phyloP scores from a whole-genome alignment of 2,888 invertebrate genomes.

The Tiliacea aurago region DNA sequence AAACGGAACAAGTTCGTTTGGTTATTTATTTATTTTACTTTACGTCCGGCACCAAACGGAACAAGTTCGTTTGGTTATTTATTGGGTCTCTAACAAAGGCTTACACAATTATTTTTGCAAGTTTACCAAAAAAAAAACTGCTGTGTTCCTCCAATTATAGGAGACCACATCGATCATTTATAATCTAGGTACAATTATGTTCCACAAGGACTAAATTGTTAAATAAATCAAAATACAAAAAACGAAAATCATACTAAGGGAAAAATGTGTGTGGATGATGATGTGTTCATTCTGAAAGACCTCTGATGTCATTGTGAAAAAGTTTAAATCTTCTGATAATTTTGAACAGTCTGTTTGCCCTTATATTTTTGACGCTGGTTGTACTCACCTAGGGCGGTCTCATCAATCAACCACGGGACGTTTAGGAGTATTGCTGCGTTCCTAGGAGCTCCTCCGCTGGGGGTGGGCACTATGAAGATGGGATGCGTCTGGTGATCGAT shows the following conservation, averaged over 20 bases:
- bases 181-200: background rate
- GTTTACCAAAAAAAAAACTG: background rate
- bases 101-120: background rate
- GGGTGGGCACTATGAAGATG: background rate
- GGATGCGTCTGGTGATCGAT: conserved; percentile 24
- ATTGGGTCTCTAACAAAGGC: background rate
- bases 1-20: too few species aligned
- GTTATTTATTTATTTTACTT: too few species aligned
- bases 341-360: background rate
- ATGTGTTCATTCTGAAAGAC: background rate
- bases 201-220: background rate
- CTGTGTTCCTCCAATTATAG: background rate
- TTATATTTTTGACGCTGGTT: background rate
- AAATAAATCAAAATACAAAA: background rate
- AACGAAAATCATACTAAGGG: too few species aligned
- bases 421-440: conserved; percentile 22
- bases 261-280: background rate
- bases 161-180: background rate
- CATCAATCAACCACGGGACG: conserved; percentile 47
- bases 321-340: background rate
- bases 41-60: too few species aligned
- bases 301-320: background rate
- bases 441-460: conserved; percentile 1
- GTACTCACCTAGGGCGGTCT: conserved; percentile 15
- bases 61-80: too few species aligned